Conservation (phyloP, 1,140 invertebrate species). For the Drosophila tsacasi region DNA sequence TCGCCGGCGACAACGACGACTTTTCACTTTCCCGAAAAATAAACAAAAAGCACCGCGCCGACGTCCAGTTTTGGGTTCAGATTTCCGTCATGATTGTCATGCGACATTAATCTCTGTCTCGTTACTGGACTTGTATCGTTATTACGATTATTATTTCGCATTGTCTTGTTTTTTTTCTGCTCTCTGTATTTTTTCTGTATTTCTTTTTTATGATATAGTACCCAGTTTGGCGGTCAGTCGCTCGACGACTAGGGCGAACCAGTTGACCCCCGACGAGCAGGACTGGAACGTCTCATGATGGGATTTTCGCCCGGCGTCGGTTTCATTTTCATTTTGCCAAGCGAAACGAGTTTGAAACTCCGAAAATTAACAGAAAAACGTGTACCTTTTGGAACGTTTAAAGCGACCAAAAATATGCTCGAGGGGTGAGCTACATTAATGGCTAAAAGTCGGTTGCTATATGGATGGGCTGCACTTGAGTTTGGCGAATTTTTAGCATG, state of each 20-base stretch:
- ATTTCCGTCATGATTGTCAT: constrained; percentile 69
- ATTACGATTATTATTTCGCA: constrained; percentile 62
- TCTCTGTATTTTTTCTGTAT: not conserved
- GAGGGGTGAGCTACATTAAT: not conserved
- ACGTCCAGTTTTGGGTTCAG: constrained; percentile 46
- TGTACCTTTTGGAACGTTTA: constrained; percentile 33
- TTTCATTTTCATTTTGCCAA: constrained; percentile 56
- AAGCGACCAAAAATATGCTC: constrained; percentile 5
- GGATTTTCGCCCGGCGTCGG: constrained; percentile 31
- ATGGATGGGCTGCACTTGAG: constrained; percentile 1
- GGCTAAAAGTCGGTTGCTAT: not conserved
- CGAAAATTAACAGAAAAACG: constrained; percentile 13
- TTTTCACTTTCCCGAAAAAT: constrained; percentile 52
- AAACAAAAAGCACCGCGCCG: constrained; percentile 8
- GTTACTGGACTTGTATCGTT: constrained; percentile 58
- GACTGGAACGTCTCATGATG: constrained; percentile 34
- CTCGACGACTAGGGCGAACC: constrained; percentile 32
- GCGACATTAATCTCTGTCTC: constrained; percentile 64
- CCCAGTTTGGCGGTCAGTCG: constrained; percentile 36
- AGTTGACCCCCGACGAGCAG: constrained; percentile 44
- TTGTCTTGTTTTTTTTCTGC: constrained; percentile 19
- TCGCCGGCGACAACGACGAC: constrained; percentile 25
- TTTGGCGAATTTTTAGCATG: not conserved
- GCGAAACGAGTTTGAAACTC: constrained; percentile 43
- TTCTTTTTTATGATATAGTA: constrained; percentile 5